These are phyloP conservation scores for Diploptera punctata DNA, from an alignment of 2,888 invertebrate species.

Conservation along the genomic window DNA sequence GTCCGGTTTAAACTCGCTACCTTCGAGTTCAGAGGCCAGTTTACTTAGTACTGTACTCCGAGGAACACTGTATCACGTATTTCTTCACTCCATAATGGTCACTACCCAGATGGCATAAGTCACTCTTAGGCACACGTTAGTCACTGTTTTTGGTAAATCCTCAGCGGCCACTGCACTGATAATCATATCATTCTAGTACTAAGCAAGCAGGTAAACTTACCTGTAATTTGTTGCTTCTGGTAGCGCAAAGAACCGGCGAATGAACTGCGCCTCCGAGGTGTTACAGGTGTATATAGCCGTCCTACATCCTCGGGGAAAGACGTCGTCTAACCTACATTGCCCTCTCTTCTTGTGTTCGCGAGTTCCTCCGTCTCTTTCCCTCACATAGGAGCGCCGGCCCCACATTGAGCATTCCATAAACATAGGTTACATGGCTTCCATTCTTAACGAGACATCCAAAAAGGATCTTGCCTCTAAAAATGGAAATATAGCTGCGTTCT, in stretches of 20 bases:
- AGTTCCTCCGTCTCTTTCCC: not conserved
- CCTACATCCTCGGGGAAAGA: conserved; percentile 39
- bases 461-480: not conserved
- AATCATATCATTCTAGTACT: no score
- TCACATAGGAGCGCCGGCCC: not conserved
- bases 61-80: no score
- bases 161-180: no score
- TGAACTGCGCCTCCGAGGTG: conserved; percentile 33
- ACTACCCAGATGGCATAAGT: no score
- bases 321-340: conserved; percentile 40
- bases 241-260: conserved; percentile 33
- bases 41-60: no score
- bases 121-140: no score
- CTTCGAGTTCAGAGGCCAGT: no score
- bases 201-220: conserved; percentile 18
- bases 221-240: conserved; percentile 33
- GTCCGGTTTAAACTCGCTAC: no score
- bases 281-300: conserved; percentile 40
- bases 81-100: no score
- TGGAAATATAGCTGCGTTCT: not conserved
- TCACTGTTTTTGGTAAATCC: no score
- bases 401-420: conserved; percentile 23
- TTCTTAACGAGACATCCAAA: not conserved
- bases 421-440: not conserved
- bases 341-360: conserved; percentile 23